Evolutionary conservation across 2,113 vertebrate species (phyloP), one percentile per base, ranked within the genome.

Genomic region (Neogale vison): DNA sequence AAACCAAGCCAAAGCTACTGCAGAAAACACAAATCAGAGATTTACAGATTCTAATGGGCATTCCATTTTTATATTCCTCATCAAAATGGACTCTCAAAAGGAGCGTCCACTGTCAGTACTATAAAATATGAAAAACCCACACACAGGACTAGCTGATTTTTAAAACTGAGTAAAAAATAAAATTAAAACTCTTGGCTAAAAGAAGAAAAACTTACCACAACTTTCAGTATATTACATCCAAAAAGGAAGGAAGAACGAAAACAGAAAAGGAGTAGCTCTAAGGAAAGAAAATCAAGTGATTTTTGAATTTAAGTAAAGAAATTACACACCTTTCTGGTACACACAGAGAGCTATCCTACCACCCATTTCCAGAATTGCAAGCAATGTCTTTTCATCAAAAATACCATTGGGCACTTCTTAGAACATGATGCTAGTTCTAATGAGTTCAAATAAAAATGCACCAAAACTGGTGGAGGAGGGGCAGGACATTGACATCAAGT

Each of bases 121-220:
- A 92, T 36, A 93, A 88, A 63, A 90, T 15, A 57, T 26, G 65
- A 80, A 85, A 80, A 80, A 65, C 7, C 45, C 4, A 34, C 11
- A 81, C 34, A 65, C 1, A 69, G 34, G 81, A 87, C 55, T 74
- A 59, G 24, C n/a, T 67, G 65, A 80, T 84, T 80, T 61, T 90
- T 82, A 90, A 93, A 96, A 81, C 6, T 76, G n/a, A 55, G n/a
- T 84, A 42, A 86, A 87, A 59, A 97, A 45, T 24, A 55, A 81
- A 90, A 36, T 57, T 79, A 71, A 88, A 96, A 96, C 9, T n/a
- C 7, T 17, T 74, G 65, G 23, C 31, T 77, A 47, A 47, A 77
- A 86, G 50, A 82, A 76, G 15, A 95, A 52, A 77, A 59, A 59
- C 20, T 59, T 59, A 59, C 57, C 20, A 59, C 57, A 59, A 55